phyloP scores from a whole-genome alignment of 2,113 vertebrate genomes.

The Elgaria multicarinata region DNA sequence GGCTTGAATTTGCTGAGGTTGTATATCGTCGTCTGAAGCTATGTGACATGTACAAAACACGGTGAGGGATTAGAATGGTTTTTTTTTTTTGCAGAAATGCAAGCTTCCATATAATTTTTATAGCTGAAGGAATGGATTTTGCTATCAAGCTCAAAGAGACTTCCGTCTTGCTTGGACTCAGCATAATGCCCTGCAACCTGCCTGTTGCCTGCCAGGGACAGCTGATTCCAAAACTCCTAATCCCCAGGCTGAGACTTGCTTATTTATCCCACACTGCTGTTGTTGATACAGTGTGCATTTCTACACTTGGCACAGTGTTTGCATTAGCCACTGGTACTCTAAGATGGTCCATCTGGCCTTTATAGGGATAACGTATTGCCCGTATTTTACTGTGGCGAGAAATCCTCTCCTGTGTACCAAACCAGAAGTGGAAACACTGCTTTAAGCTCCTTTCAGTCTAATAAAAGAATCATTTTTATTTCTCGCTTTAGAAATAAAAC shows the following conservation, averaged over 20 bases:
- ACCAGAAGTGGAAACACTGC: neutral
- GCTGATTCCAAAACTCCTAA: constrained; percentile 30
- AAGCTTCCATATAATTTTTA: constrained; percentile 21
- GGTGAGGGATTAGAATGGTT: constrained; percentile 44
- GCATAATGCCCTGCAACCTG: constrained; percentile 20
- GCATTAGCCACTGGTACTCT: neutral
- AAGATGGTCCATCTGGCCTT: neutral
- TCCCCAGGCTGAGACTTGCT: constrained; percentile 21
- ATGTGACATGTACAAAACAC: constrained; percentile 2
- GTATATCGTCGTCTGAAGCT: constrained; percentile 21
- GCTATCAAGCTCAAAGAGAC: constrained; percentile 20
- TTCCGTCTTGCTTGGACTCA: neutral
- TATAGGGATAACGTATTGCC: neutral
- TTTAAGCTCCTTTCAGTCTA: neutral
- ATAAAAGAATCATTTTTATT: neutral
- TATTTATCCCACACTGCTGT: constrained; percentile 12
- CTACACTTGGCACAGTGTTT: constrained; percentile 1
- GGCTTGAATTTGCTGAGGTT: constrained; percentile 26
- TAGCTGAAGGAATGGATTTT: constrained; percentile 37
- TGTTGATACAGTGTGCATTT: neutral
- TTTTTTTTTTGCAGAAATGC: constrained; percentile 49
- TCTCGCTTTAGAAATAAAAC: neutral
- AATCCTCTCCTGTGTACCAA: constrained; percentile 6
- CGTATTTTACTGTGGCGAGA: neutral
- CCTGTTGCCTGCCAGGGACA: constrained; percentile 1